Evolutionary conservation across 1,140 invertebrate species (phyloP).

Genomic region (Drosophila truncata): DNA sequence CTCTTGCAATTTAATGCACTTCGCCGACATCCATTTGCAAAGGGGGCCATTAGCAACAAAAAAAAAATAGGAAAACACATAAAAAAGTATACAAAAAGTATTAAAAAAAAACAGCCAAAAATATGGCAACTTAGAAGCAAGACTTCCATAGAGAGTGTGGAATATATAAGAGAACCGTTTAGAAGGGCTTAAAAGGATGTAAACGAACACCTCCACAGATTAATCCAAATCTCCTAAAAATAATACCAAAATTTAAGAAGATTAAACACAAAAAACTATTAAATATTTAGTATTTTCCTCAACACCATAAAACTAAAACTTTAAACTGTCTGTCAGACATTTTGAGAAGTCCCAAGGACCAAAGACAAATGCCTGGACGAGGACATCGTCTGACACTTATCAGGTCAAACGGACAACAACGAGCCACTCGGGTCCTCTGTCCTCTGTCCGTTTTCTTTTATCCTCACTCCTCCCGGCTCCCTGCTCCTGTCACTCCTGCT

Average conservation of each 20-base stretch:
- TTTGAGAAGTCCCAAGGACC: conserved; percentile 17
- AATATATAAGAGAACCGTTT: conserved; percentile 15
- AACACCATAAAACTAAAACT: conserved; percentile 27
- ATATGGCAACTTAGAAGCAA: conserved; percentile 1
- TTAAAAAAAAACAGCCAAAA: neutral
- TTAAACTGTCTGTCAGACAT: conserved; percentile 45
- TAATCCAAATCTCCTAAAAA: neutral
- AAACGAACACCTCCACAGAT: neutral
- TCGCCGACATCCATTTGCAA: conserved; percentile 19
- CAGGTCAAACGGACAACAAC: conserved; percentile 34
- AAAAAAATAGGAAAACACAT: neutral
- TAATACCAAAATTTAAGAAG: neutral
- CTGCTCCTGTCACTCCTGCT: conserved; percentile 5
- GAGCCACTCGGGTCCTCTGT: conserved; percentile 6
- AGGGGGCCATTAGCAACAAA: conserved; percentile 14
- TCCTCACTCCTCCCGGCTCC: neutral
- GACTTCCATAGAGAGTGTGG: neutral
- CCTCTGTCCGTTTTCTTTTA: neutral
- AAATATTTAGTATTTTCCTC: neutral
- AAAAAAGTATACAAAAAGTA: neutral
- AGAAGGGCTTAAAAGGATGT: neutral
- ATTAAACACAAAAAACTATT: neutral
- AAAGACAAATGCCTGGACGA: conserved; percentile 18
- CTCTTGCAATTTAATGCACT: conserved; percentile 35
- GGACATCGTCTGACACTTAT: conserved; percentile 35